Percentiles rank a stretch among this genome's conserved stretches.
phyloP scores from a whole-genome alignment of 2,113 vertebrate species.

The Hirundichthys speculiger region DNA sequence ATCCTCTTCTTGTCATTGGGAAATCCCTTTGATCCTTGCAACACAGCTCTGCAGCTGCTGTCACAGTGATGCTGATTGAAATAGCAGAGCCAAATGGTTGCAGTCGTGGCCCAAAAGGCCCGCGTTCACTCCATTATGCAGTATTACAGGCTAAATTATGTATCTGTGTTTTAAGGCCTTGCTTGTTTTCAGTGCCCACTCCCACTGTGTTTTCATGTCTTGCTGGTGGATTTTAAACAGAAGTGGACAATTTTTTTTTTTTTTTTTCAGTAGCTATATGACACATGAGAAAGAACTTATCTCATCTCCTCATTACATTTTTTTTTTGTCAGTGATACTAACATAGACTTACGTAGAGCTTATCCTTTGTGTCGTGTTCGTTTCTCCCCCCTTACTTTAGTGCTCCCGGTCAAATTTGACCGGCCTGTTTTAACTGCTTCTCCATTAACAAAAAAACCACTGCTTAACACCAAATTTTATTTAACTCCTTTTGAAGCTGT shows the following conservation, averaged over 20 bases:
- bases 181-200: slow-evolving; percentile 51
- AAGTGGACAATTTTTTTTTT: slow-evolving; percentile 23
- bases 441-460: too few species aligned
- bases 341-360: slow-evolving; percentile 3
- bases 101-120: slow-evolving; percentile 23
- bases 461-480: too few species aligned
- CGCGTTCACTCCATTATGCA: slow-evolving; percentile 60
- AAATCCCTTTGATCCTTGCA: slow-evolving; percentile 4
- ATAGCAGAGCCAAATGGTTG: slow-evolving; percentile 31
- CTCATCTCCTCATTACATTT: neutral
- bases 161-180: slow-evolving; percentile 45
- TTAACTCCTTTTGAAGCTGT: too few species aligned
- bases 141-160: slow-evolving; percentile 65
- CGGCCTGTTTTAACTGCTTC: too few species aligned
- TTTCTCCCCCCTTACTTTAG: too few species aligned
- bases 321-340: too few species aligned
- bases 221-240: slow-evolving; percentile 33
- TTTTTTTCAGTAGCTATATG: slow-evolving; percentile 4
- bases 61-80: slow-evolving; percentile 17
- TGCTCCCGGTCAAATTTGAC: too few species aligned
- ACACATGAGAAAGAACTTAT: slow-evolving; percentile 7
- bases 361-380: too few species aligned
- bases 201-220: slow-evolving; percentile 17
- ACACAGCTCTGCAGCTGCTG: slow-evolving; percentile 24
- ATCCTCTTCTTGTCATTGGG: slow-evolving; percentile 1